Conservation (phyloP, 2,113 vertebrate species). For the Arenaria interpres region DNA sequence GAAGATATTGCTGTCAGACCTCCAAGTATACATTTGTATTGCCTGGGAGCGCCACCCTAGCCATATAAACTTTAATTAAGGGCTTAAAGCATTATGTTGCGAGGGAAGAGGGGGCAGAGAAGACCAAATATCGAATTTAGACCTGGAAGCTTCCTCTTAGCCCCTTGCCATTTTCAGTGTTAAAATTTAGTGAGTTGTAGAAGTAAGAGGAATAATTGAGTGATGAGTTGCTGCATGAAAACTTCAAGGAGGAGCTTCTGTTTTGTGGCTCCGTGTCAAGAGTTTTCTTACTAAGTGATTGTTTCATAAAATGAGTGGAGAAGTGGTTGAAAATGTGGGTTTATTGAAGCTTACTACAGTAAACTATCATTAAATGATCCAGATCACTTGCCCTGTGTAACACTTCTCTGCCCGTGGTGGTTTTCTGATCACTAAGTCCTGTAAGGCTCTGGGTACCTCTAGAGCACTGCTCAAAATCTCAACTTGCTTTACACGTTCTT, state of each 20-base stretch:
- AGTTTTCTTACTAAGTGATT: not conserved
- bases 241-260: not conserved
- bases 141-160: not conserved
- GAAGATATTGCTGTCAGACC: not conserved
- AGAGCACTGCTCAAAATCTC: not conserved
- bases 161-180: not conserved
- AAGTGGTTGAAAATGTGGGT: not conserved
- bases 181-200: not conserved
- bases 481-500: slow-evolving; percentile 6
- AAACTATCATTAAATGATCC: not conserved
- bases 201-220: not conserved
- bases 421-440: not conserved
- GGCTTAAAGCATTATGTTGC: not conserved
- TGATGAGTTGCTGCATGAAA: not conserved
- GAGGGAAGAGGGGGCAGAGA: not conserved
- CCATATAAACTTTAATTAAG: not conserved
- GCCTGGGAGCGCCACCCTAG: not conserved
- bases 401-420: not conserved
- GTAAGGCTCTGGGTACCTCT: not conserved
- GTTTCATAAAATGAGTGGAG: not conserved
- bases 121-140: not conserved
- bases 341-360: not conserved
- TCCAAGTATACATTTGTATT: not conserved
- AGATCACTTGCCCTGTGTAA: not conserved
- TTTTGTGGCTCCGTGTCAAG: not conserved